Evolutionary conservation across 2,888 invertebrate species (phyloP), one percentile per base, ranked within the genome.

Genomic region (Epistrophella euchroma): DNA sequence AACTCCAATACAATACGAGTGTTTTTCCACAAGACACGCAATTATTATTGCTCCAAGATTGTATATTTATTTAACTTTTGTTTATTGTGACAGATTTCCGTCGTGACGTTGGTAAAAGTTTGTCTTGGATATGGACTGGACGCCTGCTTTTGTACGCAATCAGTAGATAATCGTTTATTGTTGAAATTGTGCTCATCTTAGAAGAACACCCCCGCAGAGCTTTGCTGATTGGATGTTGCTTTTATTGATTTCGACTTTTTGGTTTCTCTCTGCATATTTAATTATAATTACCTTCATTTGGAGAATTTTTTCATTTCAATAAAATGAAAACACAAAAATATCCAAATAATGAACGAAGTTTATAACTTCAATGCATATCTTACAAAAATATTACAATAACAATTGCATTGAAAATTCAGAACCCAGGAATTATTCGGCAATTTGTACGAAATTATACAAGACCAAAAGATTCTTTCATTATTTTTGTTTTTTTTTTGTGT

Each of bases 361-460:
- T 55, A 11, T 11, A 35, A n/a, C 15, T 55, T 28, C n/a, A 79
- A 68, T 74, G 62, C 55, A 37, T 62, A 81, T 47, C 45, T 47
- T 28, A 45, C 32, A 32, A n/a, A 35, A 76, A 66, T 58, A 66
- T 66, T 82, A 82, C 64, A 77, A 35, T 17, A 81, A 76, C 71
- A 56, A 81, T 75, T 71, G 75, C 75, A 72, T 71, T 25, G 71
- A 32, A 72, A 72, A 76, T 64, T 82, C 58, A 64, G 28, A 28
- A 45, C 28, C 22, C 9, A 81, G 35, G 35, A 58, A 72, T 82
- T 82, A 82, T 77, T 72, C 72, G 43, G 76, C 56, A 75, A 84
- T 84, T 79, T 79, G n/a, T 32, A 35, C 62, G 60, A 60, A 75
- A 75, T 79, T 71, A n/a, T n/a, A 84, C 84, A 79, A 32, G 71